phyloP scores from a whole-genome alignment of 2,797 vertebrate genomes.

The Sarcoramphus papa region DNA sequence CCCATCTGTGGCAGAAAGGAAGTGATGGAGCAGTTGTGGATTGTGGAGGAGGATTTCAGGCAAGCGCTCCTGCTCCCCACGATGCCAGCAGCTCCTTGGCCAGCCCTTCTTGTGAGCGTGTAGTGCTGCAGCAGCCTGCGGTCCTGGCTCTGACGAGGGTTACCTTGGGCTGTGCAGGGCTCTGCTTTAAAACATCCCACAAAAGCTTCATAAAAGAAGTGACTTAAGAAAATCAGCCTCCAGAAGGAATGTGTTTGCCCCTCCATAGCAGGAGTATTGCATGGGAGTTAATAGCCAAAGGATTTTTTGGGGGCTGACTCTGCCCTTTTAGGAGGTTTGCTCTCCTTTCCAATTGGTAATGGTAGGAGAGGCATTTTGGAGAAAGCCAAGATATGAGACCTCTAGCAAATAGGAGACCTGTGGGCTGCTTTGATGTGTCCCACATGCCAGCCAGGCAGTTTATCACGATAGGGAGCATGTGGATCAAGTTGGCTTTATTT shows the following conservation, averaged over 20 bases:
- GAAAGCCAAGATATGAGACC: not conserved
- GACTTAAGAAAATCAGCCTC: not conserved
- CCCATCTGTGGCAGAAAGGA: not conserved
- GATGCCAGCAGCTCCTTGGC: not conserved
- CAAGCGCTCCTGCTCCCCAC: not conserved
- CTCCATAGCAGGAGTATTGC: not conserved
- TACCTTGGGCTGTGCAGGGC: not conserved
- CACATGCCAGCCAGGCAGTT: not conserved
- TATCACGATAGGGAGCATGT: not conserved
- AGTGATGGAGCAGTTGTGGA: not conserved
- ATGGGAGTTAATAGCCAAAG: not conserved
- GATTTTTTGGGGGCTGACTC: not conserved
- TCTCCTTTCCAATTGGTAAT: not conserved
- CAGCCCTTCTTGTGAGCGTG: not conserved
- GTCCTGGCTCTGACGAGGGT: accelerated
- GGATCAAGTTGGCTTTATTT: not conserved
- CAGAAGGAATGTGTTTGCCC: not conserved
- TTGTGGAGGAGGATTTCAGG: not conserved
- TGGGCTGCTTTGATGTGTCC: not conserved
- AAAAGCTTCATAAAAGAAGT: not conserved
- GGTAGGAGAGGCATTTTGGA: not conserved
- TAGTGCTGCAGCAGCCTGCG: not conserved
- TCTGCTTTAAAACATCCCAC: not conserved
- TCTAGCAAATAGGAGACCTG: not conserved
- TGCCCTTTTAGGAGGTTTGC: not conserved